A percentile compares a stretch with the other conserved stretches of the same genome.
These are phyloP conservation scores for Scyliorhinus canicula DNA, from an alignment of 2,797 vertebrate species.

Conservation along the genomic window DNA sequence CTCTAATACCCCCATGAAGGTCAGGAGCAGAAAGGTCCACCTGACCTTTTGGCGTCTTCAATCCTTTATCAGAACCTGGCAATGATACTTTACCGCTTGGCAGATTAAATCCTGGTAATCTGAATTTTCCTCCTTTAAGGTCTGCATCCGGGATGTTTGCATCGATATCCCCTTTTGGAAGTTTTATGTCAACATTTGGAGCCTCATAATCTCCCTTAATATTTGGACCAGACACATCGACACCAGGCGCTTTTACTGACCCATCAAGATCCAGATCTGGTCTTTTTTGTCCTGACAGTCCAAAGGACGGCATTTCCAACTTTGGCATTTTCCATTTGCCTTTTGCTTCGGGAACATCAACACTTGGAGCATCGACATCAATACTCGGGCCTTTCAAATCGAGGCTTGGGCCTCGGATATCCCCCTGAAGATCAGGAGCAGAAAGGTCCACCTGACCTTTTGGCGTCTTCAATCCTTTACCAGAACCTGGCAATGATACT, in stretches of 20 bases:
- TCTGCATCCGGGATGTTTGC: neutral
- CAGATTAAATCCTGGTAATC: neutral
- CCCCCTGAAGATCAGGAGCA: constrained; percentile 7
- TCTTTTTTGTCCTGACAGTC: neutral
- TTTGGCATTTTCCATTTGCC: constrained; percentile 55
- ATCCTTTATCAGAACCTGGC: neutral
- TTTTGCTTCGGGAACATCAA: constrained; percentile 42
- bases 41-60: neutral
- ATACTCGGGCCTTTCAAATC: constrained; percentile 3
- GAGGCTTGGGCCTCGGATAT: neutral
- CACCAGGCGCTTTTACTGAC: constrained; percentile 9
- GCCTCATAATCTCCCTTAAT: constrained; percentile 6
- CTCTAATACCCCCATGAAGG: neutral
- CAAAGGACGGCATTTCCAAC: constrained; percentile 32
- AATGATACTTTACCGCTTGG: neutral
- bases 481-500: neutral
- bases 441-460: neutral
- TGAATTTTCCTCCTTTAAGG: neutral
- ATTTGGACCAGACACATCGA: constrained; percentile 41
- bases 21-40: constrained; percentile 7
- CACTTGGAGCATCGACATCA: constrained; percentile 12
- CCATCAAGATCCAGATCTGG: constrained; percentile 37
- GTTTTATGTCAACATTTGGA: constrained; percentile 32
- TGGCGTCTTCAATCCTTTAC: neutral
- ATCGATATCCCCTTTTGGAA: neutral